Percentiles rank a stretch among this genome's conserved stretches.
These are phyloP conservation scores for Scopus umbretta DNA, from an alignment of 2,113 vertebrate species.

Conservation along the genomic window DNA sequence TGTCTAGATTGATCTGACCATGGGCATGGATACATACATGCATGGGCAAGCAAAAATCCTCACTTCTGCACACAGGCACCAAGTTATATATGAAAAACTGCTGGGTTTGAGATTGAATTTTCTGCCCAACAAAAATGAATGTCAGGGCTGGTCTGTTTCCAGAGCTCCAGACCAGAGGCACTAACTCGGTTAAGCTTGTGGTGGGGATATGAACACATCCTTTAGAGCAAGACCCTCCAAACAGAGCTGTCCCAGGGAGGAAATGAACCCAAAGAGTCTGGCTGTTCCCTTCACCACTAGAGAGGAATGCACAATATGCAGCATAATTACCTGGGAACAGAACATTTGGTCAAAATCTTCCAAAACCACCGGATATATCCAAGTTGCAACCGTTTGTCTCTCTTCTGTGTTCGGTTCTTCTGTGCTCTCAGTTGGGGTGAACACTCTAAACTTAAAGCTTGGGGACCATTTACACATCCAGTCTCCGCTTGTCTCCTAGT, in stretches of 20 bases:
- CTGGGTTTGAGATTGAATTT: neutral
- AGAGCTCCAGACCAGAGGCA: neutral
- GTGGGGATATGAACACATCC: neutral
- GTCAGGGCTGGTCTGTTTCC: neutral
- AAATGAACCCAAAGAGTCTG: neutral
- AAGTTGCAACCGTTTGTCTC: neutral
- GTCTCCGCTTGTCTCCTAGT: fast-evolving
- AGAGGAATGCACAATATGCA: neutral
- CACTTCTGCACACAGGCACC: neutral
- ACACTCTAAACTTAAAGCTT: neutral
- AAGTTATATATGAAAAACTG: neutral
- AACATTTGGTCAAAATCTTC: neutral
- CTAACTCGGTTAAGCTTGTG: neutral
- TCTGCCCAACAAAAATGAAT: neutral
- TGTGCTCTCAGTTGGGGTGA: neutral
- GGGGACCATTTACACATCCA: neutral
- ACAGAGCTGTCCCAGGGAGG: neutral
- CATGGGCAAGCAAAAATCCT: neutral
- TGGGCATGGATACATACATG: neutral
- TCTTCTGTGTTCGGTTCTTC: neutral
- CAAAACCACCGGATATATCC: neutral
- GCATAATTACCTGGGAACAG: neutral
- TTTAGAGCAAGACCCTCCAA: neutral
- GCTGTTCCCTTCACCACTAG: neutral
- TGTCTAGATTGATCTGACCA: neutral